These are phyloP conservation scores for Brachynemurus nebulosus DNA, from an alignment of 2,888 invertebrate species.

Conservation along the genomic window DNA sequence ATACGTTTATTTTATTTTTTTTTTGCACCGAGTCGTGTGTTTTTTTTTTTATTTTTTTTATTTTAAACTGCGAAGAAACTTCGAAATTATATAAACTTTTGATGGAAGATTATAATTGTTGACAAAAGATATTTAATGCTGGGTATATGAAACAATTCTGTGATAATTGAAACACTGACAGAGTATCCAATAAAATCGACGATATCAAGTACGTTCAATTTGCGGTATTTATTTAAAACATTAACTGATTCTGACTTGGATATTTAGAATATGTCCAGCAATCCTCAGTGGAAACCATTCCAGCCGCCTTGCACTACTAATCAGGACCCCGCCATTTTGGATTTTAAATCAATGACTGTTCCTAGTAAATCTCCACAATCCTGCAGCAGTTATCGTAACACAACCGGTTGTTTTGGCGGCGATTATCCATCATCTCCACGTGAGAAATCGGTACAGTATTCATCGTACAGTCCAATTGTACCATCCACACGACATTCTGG, in stretches of 20 bases:
- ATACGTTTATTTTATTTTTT: conserved; percentile 7
- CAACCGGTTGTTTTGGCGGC: conserved; percentile 29
- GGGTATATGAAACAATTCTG: conserved; percentile 38
- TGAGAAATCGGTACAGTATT: conserved; percentile 25
- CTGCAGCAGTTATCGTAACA: conserved; percentile 31
- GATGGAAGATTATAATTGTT: conserved; percentile 1
- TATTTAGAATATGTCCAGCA: conserved; percentile 50
- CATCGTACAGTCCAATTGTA: conserved; percentile 23
- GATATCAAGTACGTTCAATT: conserved; percentile 19
- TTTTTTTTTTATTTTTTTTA: conserved; percentile 4
- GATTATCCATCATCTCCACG: conserved; percentile 30
- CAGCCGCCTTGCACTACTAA: conserved; percentile 73
- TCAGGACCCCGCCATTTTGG: conserved; percentile 66
- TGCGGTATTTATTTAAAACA: not conserved
- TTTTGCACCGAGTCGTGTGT: conserved; percentile 4
- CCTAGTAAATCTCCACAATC: conserved; percentile 32
- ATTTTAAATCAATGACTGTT: conserved; percentile 62
- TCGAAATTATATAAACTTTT: conserved; percentile 3
- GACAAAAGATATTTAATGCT: conserved; percentile 11
- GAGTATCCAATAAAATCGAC: conserved; percentile 6
- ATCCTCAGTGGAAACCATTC: conserved; percentile 83
- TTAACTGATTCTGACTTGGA: conserved; percentile 23
- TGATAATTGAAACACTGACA: conserved; percentile 41
- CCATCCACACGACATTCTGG: conserved; percentile 26
- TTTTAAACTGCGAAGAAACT: not conserved